Percentiles rank a stretch among this genome's conserved stretches.
Evolutionary conservation across 2,888 invertebrate genomes (phyloP).

Genomic region (Dicyrtomina minuta): DNA sequence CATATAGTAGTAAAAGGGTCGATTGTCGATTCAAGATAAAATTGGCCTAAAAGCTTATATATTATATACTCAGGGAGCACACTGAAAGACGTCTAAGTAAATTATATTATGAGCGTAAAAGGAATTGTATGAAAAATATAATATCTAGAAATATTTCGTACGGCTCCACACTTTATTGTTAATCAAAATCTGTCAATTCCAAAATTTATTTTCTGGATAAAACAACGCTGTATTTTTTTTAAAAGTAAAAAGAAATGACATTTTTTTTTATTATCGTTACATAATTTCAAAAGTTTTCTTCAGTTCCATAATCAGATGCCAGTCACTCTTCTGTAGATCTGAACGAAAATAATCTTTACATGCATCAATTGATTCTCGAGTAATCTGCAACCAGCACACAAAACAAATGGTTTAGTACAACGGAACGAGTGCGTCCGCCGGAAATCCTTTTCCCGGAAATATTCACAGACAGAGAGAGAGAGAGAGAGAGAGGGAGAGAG

Average conservation of each 20-base stretch:
- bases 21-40: too few species aligned
- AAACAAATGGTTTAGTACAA: conserved; percentile 26
- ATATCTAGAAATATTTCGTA: too few species aligned
- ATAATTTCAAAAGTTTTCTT: conserved; percentile 96
- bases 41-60: too few species aligned
- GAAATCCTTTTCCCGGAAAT: conserved; percentile 52
- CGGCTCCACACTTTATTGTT: too few species aligned
- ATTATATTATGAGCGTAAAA: too few species aligned
- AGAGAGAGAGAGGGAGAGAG: neutral
- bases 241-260: neutral
- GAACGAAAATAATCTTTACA: conserved; percentile 99
- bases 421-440: conserved; percentile 43
- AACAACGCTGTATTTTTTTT: neutral
- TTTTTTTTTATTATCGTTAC: conserved; percentile 65
- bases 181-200: neutral
- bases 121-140: too few species aligned
- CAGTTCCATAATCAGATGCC: conserved; percentile 97
- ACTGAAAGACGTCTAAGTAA: too few species aligned
- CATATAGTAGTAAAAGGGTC: too few species aligned
- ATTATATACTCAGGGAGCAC: too few species aligned
- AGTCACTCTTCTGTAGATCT: conserved; percentile 93
- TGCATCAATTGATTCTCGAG: conserved; percentile 96
- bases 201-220: neutral
- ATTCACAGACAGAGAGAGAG: conserved; percentile 19
- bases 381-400: conserved; percentile 70